These are phyloP conservation scores for Rhincodon typus DNA, from an alignment of 2,797 vertebrate genomes.

Conservation along the genomic window DNA sequence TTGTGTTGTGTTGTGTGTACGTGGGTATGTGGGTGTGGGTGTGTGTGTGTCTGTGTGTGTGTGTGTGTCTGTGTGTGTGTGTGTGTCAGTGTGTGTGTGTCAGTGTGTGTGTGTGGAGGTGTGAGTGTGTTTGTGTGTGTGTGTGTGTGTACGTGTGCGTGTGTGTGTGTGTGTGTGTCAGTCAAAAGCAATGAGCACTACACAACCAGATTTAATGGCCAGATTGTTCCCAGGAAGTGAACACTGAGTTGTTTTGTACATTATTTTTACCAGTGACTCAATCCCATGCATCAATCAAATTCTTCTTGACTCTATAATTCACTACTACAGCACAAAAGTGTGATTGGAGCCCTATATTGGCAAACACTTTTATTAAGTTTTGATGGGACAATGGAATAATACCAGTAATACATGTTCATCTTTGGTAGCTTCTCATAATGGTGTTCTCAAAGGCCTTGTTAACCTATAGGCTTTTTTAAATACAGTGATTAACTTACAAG, in stretches of 20 bases:
- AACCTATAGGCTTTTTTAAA: background rate
- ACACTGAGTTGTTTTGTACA: background rate
- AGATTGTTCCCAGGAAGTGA: background rate
- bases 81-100: too few species aligned
- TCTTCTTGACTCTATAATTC: background rate
- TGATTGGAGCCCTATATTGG: background rate
- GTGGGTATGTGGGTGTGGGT: too few species aligned
- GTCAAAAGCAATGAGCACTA: background rate
- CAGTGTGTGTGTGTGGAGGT: too few species aligned
- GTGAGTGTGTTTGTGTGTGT: too few species aligned
- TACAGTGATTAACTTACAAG: background rate
- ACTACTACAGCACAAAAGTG: background rate
- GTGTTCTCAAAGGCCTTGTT: background rate
- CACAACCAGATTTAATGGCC: background rate
- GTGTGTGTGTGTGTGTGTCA: too few species aligned
- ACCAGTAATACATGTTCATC: background rate
- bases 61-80: too few species aligned
- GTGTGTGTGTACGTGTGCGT: too few species aligned
- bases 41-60: too few species aligned
- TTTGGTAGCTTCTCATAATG: background rate
- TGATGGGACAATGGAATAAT: background rate
- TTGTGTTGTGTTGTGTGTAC: too few species aligned
- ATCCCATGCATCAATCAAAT: background rate
- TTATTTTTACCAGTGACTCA: background rate
- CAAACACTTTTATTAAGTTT: background rate